phyloP scores from a whole-genome alignment of 2,888 invertebrate species.

The Dioctria rufipes region DNA sequence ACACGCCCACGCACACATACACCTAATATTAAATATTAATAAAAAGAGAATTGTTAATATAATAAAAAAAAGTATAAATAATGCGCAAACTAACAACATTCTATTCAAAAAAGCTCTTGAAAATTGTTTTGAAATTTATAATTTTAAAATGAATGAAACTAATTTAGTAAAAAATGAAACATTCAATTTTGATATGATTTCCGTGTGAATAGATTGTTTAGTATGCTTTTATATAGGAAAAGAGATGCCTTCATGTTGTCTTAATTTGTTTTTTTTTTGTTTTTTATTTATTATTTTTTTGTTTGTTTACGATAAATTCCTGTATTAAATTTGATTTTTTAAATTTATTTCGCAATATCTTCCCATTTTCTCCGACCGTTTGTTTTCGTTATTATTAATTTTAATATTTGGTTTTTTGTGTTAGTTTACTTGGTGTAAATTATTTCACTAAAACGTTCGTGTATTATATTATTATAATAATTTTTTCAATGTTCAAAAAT shows the following conservation, averaged over 20 bases:
- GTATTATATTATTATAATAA: constrained; percentile 32
- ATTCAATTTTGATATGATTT: constrained; percentile 36
- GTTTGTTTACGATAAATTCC: constrained; percentile 47
- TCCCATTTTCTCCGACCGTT: not conserved
- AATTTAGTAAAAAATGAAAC: constrained; percentile 12
- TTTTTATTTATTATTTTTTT: constrained; percentile 24
- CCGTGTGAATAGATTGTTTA: constrained; percentile 24
- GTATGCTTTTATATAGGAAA: not conserved
- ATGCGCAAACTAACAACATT: constrained; percentile 51
- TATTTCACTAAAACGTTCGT: constrained; percentile 48
- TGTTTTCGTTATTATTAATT: constrained; percentile 21
- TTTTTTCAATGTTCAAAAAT: not conserved
- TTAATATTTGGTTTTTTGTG: constrained; percentile 4
- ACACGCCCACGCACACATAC: no score
- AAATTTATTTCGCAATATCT: constrained; percentile 24
- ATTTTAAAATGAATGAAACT: constrained; percentile 13
- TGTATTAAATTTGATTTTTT: constrained; percentile 48
- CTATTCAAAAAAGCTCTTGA: constrained; percentile 38
- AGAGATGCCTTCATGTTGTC: not conserved
- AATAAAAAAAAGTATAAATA: constrained; percentile 2
- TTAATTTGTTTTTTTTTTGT: constrained; percentile 36
- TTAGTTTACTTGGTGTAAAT: constrained; percentile 42
- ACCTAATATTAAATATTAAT: no score
- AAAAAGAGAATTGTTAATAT: not conserved
- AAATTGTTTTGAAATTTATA: not conserved